phyloP scores from a whole-genome alignment of 30 jellyfish, hydroid and myxozoan genomes.

The Clytia hemisphaerica region DNA sequence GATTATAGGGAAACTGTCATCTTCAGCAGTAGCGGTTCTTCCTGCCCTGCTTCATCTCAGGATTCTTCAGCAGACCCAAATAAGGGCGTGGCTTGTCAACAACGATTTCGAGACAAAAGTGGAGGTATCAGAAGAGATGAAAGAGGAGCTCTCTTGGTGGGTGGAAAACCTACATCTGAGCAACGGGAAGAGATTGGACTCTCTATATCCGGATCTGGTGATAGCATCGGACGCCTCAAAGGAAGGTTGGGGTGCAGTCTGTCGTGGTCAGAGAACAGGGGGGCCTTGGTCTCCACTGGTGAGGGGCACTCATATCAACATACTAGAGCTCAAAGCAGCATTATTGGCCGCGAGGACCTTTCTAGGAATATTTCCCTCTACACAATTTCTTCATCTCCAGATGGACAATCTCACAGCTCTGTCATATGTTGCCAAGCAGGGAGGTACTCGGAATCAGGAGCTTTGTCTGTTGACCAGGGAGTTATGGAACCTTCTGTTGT shows the following conservation, averaged over 20 bases:
- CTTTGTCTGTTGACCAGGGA: slow-evolving; percentile 14
- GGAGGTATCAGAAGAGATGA: too few species aligned
- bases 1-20: too few species aligned
- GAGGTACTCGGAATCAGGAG: slow-evolving; percentile 22
- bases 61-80: too few species aligned
- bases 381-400: slow-evolving; percentile 15
- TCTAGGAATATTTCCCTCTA: background rate
- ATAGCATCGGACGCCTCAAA: slow-evolving; percentile 30
- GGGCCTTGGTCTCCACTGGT: slow-evolving; percentile 24
- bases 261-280: slow-evolving; percentile 3
- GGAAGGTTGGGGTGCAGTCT: slow-evolving; percentile 41
- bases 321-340: slow-evolving; percentile 17
- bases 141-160: slow-evolving; percentile 29
- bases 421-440: background rate
- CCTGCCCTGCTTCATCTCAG: too few species aligned
- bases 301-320: background rate
- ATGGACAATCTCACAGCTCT: slow-evolving; percentile 29
- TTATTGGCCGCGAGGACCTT: slow-evolving; percentile 11
- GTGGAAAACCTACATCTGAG: slow-evolving; percentile 1
- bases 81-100: too few species aligned
- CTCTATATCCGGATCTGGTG: background rate
- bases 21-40: too few species aligned
- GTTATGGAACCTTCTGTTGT: slow-evolving; percentile 19
- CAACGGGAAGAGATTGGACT: slow-evolving; percentile 12
- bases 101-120: too few species aligned